A percentile compares a stretch with the other conserved stretches of the same genome.
phyloP scores from a whole-genome alignment of 2,113 vertebrate genomes.

The Gallinago paraguaiae region DNA sequence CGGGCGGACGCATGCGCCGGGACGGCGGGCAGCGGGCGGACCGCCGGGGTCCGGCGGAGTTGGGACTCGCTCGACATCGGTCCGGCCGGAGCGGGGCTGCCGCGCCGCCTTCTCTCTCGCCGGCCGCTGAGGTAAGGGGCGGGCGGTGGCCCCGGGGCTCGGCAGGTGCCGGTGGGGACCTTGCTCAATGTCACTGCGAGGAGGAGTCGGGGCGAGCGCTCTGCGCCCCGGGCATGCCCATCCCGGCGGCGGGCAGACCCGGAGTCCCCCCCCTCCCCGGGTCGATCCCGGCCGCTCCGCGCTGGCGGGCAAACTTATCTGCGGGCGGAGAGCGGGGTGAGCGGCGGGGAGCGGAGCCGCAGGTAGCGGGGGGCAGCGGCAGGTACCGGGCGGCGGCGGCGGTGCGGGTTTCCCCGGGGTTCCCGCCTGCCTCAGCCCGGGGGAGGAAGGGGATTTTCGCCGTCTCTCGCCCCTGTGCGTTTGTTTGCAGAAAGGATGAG shows the following conservation, averaged over 20 bases:
- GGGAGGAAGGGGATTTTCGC: not conserved
- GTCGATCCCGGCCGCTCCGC: not conserved
- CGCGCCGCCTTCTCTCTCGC: not conserved
- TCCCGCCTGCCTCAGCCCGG: not conserved
- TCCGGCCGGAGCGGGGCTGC: not conserved
- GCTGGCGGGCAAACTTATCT: not conserved
- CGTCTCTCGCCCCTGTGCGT: not conserved
- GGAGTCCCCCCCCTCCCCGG: too few relatives aligned
- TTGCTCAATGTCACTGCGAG: not conserved
- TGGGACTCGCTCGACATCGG: not conserved
- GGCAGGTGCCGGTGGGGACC: not conserved
- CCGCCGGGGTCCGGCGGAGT: not conserved
- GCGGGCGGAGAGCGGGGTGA: not conserved
- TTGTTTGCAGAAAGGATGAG: not conserved
- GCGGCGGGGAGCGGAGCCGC: not conserved
- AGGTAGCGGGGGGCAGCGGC: not conserved
- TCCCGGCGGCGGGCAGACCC: not conserved
- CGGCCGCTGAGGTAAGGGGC: not conserved
- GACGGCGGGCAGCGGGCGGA: not conserved
- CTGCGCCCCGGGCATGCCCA: not conserved
- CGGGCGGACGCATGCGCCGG: not conserved
- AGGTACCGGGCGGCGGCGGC: not conserved
- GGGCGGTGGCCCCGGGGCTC: not conserved
- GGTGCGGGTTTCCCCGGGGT: not conserved
- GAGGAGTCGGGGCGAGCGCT: not conserved